Conservation (phyloP, 2,113 vertebrate species). For the Barnardius zonarius region DNA sequence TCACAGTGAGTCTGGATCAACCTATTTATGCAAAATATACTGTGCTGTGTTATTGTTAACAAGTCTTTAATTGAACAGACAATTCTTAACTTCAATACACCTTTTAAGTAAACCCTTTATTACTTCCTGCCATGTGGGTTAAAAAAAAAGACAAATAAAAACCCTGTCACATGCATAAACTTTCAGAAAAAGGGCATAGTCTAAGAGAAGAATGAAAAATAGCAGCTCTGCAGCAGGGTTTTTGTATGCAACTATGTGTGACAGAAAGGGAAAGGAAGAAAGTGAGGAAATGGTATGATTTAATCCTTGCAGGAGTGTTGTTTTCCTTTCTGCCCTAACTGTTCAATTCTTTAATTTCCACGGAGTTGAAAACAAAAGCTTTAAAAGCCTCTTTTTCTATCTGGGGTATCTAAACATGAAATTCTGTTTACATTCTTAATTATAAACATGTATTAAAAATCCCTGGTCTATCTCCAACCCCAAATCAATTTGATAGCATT, state of each 20-base stretch:
- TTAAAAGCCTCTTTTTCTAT: background rate
- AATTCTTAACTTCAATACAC: background rate
- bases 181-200: background rate
- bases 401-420: background rate
- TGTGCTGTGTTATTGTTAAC: background rate
- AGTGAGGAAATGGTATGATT: background rate
- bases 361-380: background rate
- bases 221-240: background rate
- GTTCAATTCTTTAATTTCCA: background rate
- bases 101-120: background rate
- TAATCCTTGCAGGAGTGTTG: background rate
- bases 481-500: constrained; percentile 12
- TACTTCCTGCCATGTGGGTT: background rate
- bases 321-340: background rate
- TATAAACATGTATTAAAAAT: constrained; percentile 25
- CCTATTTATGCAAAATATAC: background rate
- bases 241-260: background rate
- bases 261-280: background rate
- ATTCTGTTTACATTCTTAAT: constrained; percentile 1
- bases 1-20: background rate
- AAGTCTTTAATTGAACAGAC: background rate
- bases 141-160: background rate
- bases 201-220: background rate
- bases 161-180: fast-evolving
- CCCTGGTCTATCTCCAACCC: background rate